Evolutionary conservation across 2,888 invertebrate species (phyloP).

Genomic region (Phasia obesa): DNA sequence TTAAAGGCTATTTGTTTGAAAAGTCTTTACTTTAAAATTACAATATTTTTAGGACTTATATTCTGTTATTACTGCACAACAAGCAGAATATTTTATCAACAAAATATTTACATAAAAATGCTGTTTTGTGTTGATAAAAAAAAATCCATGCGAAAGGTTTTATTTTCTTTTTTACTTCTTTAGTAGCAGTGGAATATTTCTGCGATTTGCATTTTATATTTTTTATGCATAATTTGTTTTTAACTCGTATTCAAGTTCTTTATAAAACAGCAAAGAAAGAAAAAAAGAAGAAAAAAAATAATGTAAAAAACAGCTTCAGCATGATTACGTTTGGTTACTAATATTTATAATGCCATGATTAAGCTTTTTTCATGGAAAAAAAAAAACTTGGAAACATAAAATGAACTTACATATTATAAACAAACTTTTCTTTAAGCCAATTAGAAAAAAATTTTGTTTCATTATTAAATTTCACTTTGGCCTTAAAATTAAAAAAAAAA

Average conservation of each 20-base stretch:
- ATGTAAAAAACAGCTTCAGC: neutral
- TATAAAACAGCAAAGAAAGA: neutral
- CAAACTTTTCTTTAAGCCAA: neutral
- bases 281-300: neutral
- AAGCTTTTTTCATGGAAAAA: neutral
- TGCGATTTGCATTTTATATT: neutral
- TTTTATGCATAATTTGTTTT: neutral
- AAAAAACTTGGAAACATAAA: neutral
- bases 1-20: no score
- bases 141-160: neutral
- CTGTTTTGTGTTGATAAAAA: neutral
- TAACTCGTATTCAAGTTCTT: neutral
- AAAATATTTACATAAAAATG: neutral
- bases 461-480: neutral
- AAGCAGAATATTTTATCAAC: no score
- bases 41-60: no score
- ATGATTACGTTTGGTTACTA: neutral
- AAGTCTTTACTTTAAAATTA: no score
- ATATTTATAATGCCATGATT: neutral
- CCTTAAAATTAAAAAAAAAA: neutral
- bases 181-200: neutral
- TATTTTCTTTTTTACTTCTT: neutral
- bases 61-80: no score
- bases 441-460: neutral
- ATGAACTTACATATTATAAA: neutral